These are phyloP conservation scores for Heterotilapia buettikoferi DNA, from an alignment of 2,113 vertebrate species.

Conservation along the genomic window DNA sequence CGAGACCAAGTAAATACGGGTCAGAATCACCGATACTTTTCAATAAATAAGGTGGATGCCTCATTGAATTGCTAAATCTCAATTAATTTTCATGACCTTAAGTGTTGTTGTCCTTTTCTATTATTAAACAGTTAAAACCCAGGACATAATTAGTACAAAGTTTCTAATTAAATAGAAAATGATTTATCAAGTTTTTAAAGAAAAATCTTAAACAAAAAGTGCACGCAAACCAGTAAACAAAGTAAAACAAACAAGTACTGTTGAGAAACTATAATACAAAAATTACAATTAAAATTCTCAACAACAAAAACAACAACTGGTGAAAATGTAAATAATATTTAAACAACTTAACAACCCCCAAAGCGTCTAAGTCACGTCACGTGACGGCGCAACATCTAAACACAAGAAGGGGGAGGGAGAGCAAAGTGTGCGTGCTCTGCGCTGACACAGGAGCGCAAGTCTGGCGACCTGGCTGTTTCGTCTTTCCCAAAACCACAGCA, in stretches of 20 bases:
- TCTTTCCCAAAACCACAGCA: fast-evolving
- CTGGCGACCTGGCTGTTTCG: fast-evolving
- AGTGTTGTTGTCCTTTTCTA: background rate
- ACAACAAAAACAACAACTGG: background rate
- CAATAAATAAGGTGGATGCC: fast-evolving
- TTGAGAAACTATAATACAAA: background rate
- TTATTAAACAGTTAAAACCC: background rate
- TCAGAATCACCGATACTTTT: background rate
- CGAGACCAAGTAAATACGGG: fast-evolving
- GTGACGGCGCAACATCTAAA: background rate
- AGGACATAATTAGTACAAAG: background rate
- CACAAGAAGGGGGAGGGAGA: background rate
- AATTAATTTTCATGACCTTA: background rate
- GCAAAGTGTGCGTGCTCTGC: background rate
- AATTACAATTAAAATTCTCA: background rate
- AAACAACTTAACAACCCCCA: background rate
- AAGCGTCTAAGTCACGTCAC: background rate
- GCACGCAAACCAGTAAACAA: background rate
- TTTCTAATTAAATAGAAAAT: background rate
- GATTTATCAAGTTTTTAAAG: background rate
- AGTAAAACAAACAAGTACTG: background rate
- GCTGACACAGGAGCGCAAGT: background rate
- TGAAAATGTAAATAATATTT: background rate
- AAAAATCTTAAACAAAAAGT: background rate
- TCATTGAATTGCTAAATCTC: background rate